Conservation (phyloP, 2,797 vertebrate species). For the Cossypha polioptera region DNA sequence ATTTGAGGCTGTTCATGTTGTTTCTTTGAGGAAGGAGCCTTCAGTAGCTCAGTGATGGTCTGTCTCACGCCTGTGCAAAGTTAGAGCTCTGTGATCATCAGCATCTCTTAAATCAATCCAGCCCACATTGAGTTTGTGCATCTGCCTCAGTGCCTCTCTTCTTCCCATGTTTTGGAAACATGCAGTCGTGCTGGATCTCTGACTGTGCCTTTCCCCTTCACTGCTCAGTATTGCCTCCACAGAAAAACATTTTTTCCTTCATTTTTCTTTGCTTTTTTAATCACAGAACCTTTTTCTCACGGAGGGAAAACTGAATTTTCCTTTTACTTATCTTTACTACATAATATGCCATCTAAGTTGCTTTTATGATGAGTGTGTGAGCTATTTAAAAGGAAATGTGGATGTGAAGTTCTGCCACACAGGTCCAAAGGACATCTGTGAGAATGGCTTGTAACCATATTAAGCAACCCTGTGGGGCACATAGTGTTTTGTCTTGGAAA, state of each 20-base stretch:
- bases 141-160: slow-evolving; percentile 27
- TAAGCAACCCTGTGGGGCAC: not conserved
- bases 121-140: slow-evolving; percentile 19
- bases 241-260: not conserved
- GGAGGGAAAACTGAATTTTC: not conserved
- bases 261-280: not conserved
- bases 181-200: not conserved
- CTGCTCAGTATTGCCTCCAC: not conserved
- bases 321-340: not conserved
- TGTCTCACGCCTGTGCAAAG: not conserved
- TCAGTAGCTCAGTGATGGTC: not conserved
- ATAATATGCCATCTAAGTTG: not conserved
- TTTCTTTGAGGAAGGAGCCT: not conserved
- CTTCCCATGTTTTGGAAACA: not conserved
- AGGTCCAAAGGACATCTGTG: not conserved
- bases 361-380: not conserved
- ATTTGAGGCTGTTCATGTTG: not conserved
- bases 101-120: slow-evolving; percentile 29
- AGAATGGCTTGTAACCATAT: not conserved
- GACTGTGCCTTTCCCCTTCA: not conserved
- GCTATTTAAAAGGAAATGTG: not conserved
- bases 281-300: not conserved
- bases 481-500: not conserved
- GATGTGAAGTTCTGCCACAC: not conserved
- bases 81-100: not conserved